phyloP scores from a whole-genome alignment of 92 coral and sea anemone species.

The Epizoanthus ramosus region DNA sequence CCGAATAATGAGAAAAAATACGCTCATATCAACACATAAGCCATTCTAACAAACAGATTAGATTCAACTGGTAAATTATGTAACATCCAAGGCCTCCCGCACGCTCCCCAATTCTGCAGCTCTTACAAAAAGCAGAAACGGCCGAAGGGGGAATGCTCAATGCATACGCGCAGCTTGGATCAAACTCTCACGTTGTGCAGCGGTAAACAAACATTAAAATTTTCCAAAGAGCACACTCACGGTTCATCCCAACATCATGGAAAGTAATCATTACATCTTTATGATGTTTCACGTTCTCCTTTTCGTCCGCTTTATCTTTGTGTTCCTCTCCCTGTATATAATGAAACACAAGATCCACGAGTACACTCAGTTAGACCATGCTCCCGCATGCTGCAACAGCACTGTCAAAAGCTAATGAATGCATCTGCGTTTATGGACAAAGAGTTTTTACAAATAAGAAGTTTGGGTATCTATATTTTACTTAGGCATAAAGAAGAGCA shows the following conservation, averaged over 20 bases:
- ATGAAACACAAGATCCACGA: not conserved
- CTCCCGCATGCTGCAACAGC: slow-evolving; percentile 8
- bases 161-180: no score
- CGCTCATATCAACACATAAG: no score
- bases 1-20: not conserved
- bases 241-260: slow-evolving; percentile 98
- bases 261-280: slow-evolving; percentile 94
- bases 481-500: not conserved
- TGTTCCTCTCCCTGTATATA: slow-evolving; percentile 79
- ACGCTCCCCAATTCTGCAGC: not conserved
- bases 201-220: slow-evolving; percentile 25
- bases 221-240: slow-evolving; percentile 55
- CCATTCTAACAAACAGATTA: not conserved
- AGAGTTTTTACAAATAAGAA: not conserved
- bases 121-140: no score
- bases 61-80: not conserved
- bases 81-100: not conserved
- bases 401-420: not conserved
- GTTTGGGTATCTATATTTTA: not conserved
- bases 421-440: not conserved
- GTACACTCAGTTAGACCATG: not conserved
- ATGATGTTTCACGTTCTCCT: slow-evolving; percentile 82
- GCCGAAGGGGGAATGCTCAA: no score
- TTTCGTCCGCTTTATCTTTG: slow-evolving; percentile 76
- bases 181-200: not conserved